Evolutionary conservation across 1,140 invertebrate genomes (phyloP), one percentile per base, ranked within the genome.

Genomic region (Rhopalosiphum padi): DNA sequence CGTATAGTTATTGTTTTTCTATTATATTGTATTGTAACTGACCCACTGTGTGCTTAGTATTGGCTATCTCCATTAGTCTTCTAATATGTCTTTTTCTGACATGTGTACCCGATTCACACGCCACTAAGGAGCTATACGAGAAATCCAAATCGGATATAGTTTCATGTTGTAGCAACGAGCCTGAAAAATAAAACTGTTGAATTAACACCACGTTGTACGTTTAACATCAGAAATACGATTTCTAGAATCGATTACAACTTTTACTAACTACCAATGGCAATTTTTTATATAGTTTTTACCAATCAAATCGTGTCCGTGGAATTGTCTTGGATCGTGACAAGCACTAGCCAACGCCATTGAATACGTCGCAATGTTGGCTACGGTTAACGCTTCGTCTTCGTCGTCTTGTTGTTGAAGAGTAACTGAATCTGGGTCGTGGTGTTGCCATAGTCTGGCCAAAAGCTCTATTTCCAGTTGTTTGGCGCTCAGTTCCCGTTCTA

Each of bases 401-500:
- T 91, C 68, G 77, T 93, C 91, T 30, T 93, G 91, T 35, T 93
- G 85, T 48, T 93, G 86, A 5, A 94, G 89, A 37, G 94, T 90
- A 48, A 90, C 86, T 0, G 94, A 93, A 37, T 94, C 94, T 25
- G 93, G 94, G 53, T 94, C 94, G 94, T 97, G 96, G 94, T 97
- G 97, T 96, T 97, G 97, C 96, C 97, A 98, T 53, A 98, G 96
- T 94, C 97, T 96, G n/a, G 98, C 96, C 2, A 98, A 96, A 85
- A 98, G 97, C 94, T 98, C 97, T 53, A 98, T 96, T 95, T 98
- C 97, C 96, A 98, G 96, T 94, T 98, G 97, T 94, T 98, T 98
- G 11, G 96, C 96, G 11, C 97, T 97, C 3, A 98, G 96, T 94
- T 97, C 97, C 95, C 97, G 96, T 94, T 98, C 97, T 37, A 97